phyloP scores from a whole-genome alignment of 2,888 invertebrate species.

The Apotomis turbidana region DNA sequence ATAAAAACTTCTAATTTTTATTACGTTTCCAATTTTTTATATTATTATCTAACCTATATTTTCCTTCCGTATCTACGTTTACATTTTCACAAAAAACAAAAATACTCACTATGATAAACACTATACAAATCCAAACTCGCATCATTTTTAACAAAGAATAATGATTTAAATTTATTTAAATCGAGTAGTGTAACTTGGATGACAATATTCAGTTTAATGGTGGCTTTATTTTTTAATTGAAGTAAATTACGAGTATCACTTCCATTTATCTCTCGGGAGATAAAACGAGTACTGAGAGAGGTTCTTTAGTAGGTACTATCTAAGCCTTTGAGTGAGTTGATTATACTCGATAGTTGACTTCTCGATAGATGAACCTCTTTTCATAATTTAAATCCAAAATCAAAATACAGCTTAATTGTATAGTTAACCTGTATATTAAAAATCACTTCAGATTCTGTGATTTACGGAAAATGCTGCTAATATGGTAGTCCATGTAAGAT shows the following conservation, averaged over 20 bases:
- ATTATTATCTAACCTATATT: too few relatives aligned
- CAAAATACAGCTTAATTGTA: too few relatives aligned
- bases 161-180: neutral
- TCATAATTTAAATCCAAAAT: neutral
- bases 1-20: too few relatives aligned
- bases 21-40: too few relatives aligned
- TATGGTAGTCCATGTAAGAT: too few relatives aligned
- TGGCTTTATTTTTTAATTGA: constrained; percentile 24
- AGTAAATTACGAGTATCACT: constrained; percentile 23
- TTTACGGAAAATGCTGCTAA: too few relatives aligned
- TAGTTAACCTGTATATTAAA: too few relatives aligned
- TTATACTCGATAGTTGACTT: constrained; percentile 9
- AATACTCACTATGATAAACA: constrained; percentile 53
- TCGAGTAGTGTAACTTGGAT: constrained; percentile 9
- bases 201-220: constrained; percentile 15
- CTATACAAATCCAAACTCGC: constrained; percentile 45
- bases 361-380: neutral
- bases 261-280: constrained; percentile 34
- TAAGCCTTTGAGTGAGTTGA: constrained; percentile 14
- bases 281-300: constrained; percentile 35
- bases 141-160: constrained; percentile 34
- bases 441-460: too few relatives aligned
- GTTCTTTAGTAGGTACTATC: constrained; percentile 29
- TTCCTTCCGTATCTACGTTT: neutral
- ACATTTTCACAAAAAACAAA: constrained; percentile 9